These are phyloP conservation scores for Heliconius erato DNA, from an alignment of 2,888 invertebrate genomes.

Conservation along the genomic window DNA sequence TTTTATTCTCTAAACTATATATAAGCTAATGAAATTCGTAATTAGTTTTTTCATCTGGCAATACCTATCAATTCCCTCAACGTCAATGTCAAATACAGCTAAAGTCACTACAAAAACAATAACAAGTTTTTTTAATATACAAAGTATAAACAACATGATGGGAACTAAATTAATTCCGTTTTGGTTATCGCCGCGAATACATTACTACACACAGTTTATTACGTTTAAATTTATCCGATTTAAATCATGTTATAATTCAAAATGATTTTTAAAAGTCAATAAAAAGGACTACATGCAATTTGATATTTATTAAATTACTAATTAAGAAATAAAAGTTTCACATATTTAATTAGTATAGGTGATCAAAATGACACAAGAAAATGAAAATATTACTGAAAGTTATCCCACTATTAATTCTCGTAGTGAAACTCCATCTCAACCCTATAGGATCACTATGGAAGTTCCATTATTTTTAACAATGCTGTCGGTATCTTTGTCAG, in stretches of 20 bases:
- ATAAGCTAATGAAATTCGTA: background rate
- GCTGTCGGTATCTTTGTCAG: slow-evolving; percentile 70
- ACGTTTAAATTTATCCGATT: background rate
- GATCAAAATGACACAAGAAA: slow-evolving; percentile 67
- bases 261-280: background rate
- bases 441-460: slow-evolving; percentile 73
- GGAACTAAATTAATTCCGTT: slow-evolving; percentile 24
- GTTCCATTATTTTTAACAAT: slow-evolving; percentile 76
- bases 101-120: slow-evolving; percentile 20
- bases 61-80: background rate
- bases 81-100: slow-evolving; percentile 15
- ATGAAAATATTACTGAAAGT: slow-evolving; percentile 63
- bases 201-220: slow-evolving; percentile 2
- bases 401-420: slow-evolving; percentile 62
- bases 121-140: slow-evolving; percentile 15
- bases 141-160: slow-evolving; percentile 20
- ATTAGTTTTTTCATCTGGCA: background rate
- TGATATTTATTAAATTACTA: background rate
- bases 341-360: background rate
- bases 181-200: slow-evolving; percentile 32
- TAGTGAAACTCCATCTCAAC: slow-evolving; percentile 64
- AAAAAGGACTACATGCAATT: background rate
- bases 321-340: background rate
- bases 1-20: no score
- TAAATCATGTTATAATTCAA: background rate